Conservation (phyloP, 1,140 invertebrate species). For the Drosophila sp. region DNA sequence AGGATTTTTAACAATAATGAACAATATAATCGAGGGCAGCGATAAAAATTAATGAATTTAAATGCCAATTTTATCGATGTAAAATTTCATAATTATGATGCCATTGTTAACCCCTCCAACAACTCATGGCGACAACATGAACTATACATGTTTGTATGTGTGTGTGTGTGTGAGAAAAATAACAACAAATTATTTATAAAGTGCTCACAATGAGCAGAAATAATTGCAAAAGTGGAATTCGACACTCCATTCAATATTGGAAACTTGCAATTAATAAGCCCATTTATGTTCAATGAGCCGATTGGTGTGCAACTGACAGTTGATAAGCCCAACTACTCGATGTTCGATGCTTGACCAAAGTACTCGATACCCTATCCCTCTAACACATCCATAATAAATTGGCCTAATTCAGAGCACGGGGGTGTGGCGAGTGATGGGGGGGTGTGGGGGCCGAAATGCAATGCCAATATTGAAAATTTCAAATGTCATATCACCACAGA, state of each 20-base stretch:
- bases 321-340: constrained; percentile 43
- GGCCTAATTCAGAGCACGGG: constrained; percentile 54
- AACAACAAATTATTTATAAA: constrained; percentile 69
- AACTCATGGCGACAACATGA: constrained; percentile 36
- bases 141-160: background rate
- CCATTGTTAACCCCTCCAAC: constrained; percentile 54
- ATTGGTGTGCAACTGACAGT: constrained; percentile 57
- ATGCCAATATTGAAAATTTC: constrained; percentile 61
- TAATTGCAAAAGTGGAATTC: constrained; percentile 24
- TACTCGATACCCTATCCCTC: background rate
- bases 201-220: constrained; percentile 48
- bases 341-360: constrained; percentile 2
- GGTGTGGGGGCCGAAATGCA: constrained; percentile 13
- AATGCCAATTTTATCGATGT: constrained; percentile 74
- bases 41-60: constrained; percentile 71
- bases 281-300: constrained; percentile 53
- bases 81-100: constrained; percentile 72
- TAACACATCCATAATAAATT: constrained; percentile 45
- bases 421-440: background rate
- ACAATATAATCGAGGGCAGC: constrained; percentile 61
- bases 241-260: constrained; percentile 11
- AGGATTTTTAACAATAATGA: constrained; percentile 54
- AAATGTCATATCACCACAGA: constrained; percentile 44
- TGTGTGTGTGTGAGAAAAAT: constrained; percentile 17
- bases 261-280: constrained; percentile 50